Base-by-base conservation (phyloP, 1,140 invertebrate species). In the Sinonovacula constricta region DNA sequence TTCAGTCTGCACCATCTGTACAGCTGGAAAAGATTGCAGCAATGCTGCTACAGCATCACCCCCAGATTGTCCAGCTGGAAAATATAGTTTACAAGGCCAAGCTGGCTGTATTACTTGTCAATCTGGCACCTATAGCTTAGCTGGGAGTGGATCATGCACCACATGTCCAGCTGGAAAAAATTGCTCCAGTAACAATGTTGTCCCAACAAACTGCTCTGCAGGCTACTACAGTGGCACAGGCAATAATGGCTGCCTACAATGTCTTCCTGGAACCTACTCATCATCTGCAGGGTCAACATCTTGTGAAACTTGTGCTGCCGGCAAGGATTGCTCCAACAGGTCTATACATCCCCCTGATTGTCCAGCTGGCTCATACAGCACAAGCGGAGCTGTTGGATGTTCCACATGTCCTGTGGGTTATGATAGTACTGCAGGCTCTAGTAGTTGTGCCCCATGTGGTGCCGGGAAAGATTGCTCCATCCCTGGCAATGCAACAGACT, bases 381-480 rank as follows among this genome's bases (percentile, higher is more conserved):
- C 36, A 22, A 56, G 65, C 18, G 82, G 82, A 10, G 72, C 78
- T 28, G 54, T 75, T 26, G 36, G 57, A 18, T 87, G 86, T 72
- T 78, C 80, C 22, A 67, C 63, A 14, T 86, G 85, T 71, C 59
- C 30, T n/a, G 53, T 67, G 51, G 83, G 81, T 1, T 36, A 45
- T 14, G 51, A 65, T 49, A 77, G 65, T 39, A 24, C 53, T 1
- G 18, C 49, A 15, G 72, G 72, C 18, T 76, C 72, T 30, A 30
- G 36, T 15, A 49, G 34, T 1, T 83, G 82, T 59, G 26, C 63
- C 18, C 30, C 10, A 1, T 85, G 81, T 68, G 51, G 33, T 54
- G 85, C 79, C 5, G 87, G 87, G 18, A 36, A 70, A 18, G 65
- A 81, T 56, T 88, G 87, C 68, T 79, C 80, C 26, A 51, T 24